Base-by-base conservation (phyloP, 1,140 invertebrate species). In the Calliphora vicina region DNA sequence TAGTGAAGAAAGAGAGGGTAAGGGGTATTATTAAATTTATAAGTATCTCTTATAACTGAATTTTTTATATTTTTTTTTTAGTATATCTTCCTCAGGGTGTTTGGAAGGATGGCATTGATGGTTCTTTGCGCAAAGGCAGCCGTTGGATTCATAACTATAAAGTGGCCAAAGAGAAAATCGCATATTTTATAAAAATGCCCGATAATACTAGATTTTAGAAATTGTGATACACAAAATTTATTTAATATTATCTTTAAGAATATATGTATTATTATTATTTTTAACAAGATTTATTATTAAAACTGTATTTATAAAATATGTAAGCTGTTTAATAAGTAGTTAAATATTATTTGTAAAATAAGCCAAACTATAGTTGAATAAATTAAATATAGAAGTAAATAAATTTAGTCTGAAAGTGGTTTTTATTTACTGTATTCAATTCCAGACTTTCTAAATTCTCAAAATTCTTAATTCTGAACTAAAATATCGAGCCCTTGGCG, bases 101-200 rank as follows among this genome's bases (percentile, higher is more conserved):
- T 8, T 98, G 97, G 97, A 95, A 95, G 86, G 97, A 98, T 86
- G 96, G 96, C 15, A 96, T 97, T 85, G 95, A 97, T 89, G 94
- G 94, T 0, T 96, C 96, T 71, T 91, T 96, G 20, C 92, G 96
- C 27, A 97, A 97, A 88, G 97, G 97, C 0, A 97, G 94, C 73
- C 93, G 96, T 82, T 97, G 96, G 97, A 95, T 97, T 85, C 96
- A 97, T 86, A 94, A 96, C 88, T 97, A 97, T 90, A 93, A 93
- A 85, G 95, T 97, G 0, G 94, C 94, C 2, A 92, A 94, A 45
- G 93, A 96, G 83, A 94, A 96, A 90, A 93, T 97, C 13, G 96
- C 96, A 0, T 97, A 95, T 90, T 98, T 98, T 89, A 93, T 95
- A 12, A 95, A 95, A 87, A 95, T 96, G 93, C 95, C 96, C 1